Evolutionary conservation across 2,797 vertebrate genomes (phyloP), one percentile per base, ranked within the genome.

Genomic region (Lemur catta): DNA sequence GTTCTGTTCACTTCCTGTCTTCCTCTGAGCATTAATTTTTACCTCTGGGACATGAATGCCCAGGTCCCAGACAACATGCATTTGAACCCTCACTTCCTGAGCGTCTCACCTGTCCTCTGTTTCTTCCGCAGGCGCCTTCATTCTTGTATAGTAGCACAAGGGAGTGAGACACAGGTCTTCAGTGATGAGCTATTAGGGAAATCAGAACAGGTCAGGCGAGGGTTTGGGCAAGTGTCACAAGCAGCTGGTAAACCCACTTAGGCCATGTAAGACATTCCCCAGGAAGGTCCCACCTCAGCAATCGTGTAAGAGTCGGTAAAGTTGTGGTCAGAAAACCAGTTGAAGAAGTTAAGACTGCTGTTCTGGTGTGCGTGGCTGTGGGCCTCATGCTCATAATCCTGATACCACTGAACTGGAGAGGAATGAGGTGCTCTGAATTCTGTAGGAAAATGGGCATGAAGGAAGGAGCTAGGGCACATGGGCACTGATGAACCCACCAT

Each of bases 321-420:
- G 96, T 98, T 99, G 86, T 99, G 99, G 97, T 99, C 99, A 88
- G 98, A 98, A 89, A 99, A 99, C 99, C 99, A 99, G 79, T 98
- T 98, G 91, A 99, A n/a, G 96, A 99, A 99, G 30, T 99, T 99
- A 0, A 99, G 98, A 0, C 85, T 72, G 46, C 92, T 89, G 20
- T 92, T 69, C 1, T 78, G 65, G 7, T 93, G 95, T 84, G 97
- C 97, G 72, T 98, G 98, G 3, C 98, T 98, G 88, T 98, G 98
- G 88, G 89, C 98, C 2, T 98, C 98, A 79, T 98, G 98, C 93
- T 99, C 99, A 96, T 99, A 99, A 7, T 99, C 99, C 8, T 98
- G 99, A 96, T 99, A 98, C 99, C 99, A 99, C 30, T 99, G 98
- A 97, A 99, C 99, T 20, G 99, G 99, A 81, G 99, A 99, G 35